These are phyloP conservation scores for Podarcis raffonei DNA, from an alignment of 2,113 vertebrate species.

Conservation along the genomic window DNA sequence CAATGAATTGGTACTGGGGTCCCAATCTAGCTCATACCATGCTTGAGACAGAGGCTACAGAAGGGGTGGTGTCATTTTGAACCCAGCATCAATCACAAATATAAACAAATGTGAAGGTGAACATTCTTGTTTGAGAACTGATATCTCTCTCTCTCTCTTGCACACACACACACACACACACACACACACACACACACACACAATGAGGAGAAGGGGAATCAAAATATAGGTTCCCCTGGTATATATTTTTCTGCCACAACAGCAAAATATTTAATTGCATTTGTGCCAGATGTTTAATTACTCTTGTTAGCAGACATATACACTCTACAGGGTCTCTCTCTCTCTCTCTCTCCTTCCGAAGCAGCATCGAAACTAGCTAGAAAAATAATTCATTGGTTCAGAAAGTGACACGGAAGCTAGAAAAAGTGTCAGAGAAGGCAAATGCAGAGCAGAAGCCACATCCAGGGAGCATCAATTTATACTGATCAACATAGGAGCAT, in stretches of 20 bases:
- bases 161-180: not conserved
- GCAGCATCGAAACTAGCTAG: slow-evolving; percentile 36
- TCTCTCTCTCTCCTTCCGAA: slow-evolving; percentile 10
- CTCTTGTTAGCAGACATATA: slow-evolving; percentile 69
- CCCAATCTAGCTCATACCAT: not conserved
- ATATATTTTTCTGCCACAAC: slow-evolving; percentile 64
- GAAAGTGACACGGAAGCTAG: not conserved
- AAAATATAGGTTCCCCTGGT: slow-evolving; percentile 34
- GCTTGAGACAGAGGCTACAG: not conserved
- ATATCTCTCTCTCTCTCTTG: not conserved
- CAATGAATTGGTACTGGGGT: not conserved
- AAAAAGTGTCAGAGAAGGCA: not conserved
- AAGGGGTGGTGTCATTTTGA: not conserved
- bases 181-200: too few relatives aligned
- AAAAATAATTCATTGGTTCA: not conserved
- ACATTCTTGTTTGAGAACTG: slow-evolving; percentile 28
- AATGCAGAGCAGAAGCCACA: not conserved
- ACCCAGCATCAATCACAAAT: not conserved
- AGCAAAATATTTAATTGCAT: slow-evolving; percentile 72
- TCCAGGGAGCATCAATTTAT: not conserved
- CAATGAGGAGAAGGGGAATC: not conserved
- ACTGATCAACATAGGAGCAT: too few relatives aligned
- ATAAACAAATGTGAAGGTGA: not conserved
- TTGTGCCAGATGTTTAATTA: slow-evolving; percentile 73
- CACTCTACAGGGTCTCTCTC: slow-evolving; percentile 51